Evolutionary conservation across 92 coral and sea anemone genomes (phyloP).

Genomic region (Montipora capitata): DNA sequence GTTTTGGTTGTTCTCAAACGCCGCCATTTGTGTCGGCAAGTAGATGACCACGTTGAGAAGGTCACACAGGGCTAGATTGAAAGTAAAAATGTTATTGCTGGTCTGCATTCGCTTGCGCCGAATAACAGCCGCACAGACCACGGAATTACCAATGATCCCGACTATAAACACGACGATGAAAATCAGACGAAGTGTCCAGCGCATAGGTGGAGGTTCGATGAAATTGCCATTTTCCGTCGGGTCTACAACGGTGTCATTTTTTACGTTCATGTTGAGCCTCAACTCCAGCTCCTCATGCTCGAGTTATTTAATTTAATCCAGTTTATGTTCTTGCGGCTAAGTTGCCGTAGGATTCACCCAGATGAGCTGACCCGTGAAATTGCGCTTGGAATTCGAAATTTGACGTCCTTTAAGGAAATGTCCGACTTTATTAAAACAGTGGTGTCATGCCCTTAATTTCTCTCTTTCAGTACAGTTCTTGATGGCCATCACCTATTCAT

Average conservation of each 20-base stretch:
- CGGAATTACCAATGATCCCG: conserved; percentile 89
- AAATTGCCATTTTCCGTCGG: conserved; percentile 53
- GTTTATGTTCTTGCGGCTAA: conserved; percentile 25
- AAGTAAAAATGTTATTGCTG: conserved; percentile 92
- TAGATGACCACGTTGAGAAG: conserved; percentile 88
- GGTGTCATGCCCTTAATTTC: neutral
- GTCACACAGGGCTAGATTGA: conserved; percentile 95
- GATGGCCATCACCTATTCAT: neutral
- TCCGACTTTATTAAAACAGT: neutral
- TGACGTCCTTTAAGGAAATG: conserved; percentile 8
- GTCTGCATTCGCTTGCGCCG: conserved; percentile 93
- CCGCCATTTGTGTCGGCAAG: conserved; percentile 97
- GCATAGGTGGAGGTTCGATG: conserved; percentile 85
- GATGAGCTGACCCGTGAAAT: conserved; percentile 54
- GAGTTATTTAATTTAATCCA: conserved; percentile 2
- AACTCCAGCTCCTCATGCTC: neutral
- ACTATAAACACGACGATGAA: conserved; percentile 87
- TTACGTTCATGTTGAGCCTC: conserved; percentile 1
- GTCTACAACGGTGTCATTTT: neutral
- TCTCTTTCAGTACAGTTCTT: neutral
- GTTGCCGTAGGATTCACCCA: neutral
- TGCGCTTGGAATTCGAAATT: conserved; percentile 11
- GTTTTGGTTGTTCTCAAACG: conserved; percentile 94
- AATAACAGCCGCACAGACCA: conserved; percentile 91
- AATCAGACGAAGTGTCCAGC: conserved; percentile 90